Evolutionary conservation across 2,113 vertebrate genomes (phyloP).

Genomic region (Ctenomys sociabilis): DNA sequence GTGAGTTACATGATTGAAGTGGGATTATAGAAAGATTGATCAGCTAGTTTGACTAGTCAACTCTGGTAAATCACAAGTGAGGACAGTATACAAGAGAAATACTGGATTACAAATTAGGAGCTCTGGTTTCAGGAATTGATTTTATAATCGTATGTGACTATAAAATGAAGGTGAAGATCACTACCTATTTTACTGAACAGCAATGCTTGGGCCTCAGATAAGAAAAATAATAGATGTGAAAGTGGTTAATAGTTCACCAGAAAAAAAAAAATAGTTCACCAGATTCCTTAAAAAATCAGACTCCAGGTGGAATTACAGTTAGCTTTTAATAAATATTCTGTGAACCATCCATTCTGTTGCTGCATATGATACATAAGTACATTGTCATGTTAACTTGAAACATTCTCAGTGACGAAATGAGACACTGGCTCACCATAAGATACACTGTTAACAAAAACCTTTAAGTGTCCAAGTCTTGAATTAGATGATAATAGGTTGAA

Average conservation of each 20-base stretch:
- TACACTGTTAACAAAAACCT: background rate
- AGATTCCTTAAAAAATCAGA: constrained; percentile 37
- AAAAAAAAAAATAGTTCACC: background rate
- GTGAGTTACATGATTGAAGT: constrained; percentile 17
- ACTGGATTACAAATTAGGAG: background rate
- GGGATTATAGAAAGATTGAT: constrained; percentile 3
- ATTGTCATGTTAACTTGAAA: constrained; percentile 19
- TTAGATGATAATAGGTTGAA: constrained; percentile 38
- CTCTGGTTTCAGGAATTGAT: background rate
- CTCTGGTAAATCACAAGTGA: background rate
- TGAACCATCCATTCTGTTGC: constrained; percentile 30
- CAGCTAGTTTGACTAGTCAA: background rate
- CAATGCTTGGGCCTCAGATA: background rate
- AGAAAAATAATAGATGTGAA: constrained; percentile 30
- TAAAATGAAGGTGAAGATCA: constrained; percentile 13
- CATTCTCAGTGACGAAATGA: constrained; percentile 59
- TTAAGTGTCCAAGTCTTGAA: constrained; percentile 48
- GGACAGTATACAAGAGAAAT: constrained; percentile 7
- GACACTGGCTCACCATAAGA: background rate
- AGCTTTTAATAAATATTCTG: constrained; percentile 51
- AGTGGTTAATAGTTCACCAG: constrained; percentile 12
- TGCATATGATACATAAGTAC: constrained; percentile 5
- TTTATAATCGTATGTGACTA: background rate
- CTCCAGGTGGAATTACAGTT: background rate
- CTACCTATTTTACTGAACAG: constrained; percentile 39